Evolutionary conservation across 2,113 vertebrate species (phyloP).

Genomic region (Paramormyrops kingsleyae): DNA sequence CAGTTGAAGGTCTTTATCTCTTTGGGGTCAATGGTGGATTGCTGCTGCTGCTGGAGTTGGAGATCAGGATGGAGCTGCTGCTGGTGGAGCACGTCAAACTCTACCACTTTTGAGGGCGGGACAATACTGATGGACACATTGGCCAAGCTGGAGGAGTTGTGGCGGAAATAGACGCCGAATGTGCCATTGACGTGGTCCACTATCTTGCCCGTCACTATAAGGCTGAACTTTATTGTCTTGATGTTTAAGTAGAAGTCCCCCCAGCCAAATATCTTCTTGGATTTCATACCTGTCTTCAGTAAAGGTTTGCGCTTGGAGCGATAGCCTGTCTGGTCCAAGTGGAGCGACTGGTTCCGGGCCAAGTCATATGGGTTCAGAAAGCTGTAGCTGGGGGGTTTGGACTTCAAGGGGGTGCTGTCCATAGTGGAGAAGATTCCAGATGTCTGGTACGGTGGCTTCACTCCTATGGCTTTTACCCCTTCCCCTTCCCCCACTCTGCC

Average conservation of each 20-base stretch:
- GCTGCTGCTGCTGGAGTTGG: conserved; percentile 68
- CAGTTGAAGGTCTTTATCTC: conserved; percentile 87
- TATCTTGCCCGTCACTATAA: conserved; percentile 75
- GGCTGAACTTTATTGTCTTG: conserved; percentile 82
- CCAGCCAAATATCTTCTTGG: conserved; percentile 96
- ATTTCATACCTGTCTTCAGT: conserved; percentile 73
- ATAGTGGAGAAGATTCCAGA: conserved; percentile 58
- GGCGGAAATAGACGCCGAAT: conserved; percentile 94
- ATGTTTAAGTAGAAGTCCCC: conserved; percentile 96
- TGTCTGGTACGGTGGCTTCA: conserved; percentile 65
- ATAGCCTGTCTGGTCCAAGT: conserved; percentile 60
- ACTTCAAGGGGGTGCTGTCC: conserved; percentile 60
- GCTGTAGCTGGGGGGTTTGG: conserved; percentile 60
- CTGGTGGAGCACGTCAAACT: conserved; percentile 76
- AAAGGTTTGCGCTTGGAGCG: conserved; percentile 79
- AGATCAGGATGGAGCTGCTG: conserved; percentile 68
- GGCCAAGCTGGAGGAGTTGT: conserved; percentile 90
- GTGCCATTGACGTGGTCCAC: conserved; percentile 96
- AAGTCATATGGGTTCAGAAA: conserved; percentile 65
- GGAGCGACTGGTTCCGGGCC: conserved; percentile 64
- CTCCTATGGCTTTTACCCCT: conserved; percentile 29
- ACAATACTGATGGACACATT: conserved; percentile 91
- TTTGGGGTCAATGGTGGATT: conserved; percentile 77
- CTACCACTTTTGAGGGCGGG: conserved; percentile 83
- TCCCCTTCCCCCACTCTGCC: conserved; percentile 43